Evolutionary conservation across 2,113 vertebrate species (phyloP).

Genomic region (Nerophis ophidion): DNA sequence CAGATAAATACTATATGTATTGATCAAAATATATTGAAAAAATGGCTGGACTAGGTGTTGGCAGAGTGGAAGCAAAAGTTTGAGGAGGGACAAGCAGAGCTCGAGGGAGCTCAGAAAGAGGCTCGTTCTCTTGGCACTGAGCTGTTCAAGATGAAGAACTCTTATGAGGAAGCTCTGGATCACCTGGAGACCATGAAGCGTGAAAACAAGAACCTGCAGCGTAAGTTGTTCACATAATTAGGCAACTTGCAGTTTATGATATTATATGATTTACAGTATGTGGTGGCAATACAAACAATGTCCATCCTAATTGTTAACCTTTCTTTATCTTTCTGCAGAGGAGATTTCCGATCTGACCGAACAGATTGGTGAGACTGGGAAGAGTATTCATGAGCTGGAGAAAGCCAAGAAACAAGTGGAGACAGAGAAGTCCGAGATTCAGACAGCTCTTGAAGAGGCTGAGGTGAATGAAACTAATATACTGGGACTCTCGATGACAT

Average conservation of each 20-base stretch:
- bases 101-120: conserved; percentile 77
- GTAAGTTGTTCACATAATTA: conserved; percentile 22
- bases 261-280: neutral
- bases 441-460: conserved; percentile 58
- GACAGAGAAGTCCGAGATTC: conserved; percentile 55
- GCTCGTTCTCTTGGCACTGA: conserved; percentile 76
- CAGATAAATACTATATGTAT: neutral
- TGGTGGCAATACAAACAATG: neutral
- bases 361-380: conserved; percentile 59
- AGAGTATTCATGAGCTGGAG: conserved; percentile 57
- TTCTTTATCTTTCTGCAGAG: conserved; percentile 32
- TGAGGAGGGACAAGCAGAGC: conserved; percentile 55
- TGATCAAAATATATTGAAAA: neutral
- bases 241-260: neutral
- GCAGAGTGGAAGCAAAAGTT: conserved; percentile 53
- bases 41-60: conserved; percentile 34
- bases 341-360: conserved; percentile 60
- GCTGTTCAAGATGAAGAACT: conserved; percentile 82
- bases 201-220: conserved; percentile 56
- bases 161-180: conserved; percentile 70
- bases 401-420: conserved; percentile 57
- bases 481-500: neutral
- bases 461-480: conserved; percentile 46
- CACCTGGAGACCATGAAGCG: conserved; percentile 61
- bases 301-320: neutral